phyloP scores from a whole-genome alignment of 2,797 vertebrate species.

The Centroberyx gerrardi region DNA sequence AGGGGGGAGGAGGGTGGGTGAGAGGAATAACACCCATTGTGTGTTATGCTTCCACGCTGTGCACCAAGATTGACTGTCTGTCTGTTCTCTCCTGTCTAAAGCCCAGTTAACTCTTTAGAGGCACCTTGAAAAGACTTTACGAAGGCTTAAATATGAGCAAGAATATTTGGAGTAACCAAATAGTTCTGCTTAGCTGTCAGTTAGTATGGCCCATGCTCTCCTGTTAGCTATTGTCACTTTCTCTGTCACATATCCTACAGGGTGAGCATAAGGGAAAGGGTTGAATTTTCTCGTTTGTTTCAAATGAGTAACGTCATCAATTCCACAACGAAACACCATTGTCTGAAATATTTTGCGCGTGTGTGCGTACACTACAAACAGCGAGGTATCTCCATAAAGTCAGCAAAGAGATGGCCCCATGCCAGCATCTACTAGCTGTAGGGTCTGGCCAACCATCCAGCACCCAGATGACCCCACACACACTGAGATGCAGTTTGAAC shows the following conservation, averaged over 20 bases:
- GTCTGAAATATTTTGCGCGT: not conserved
- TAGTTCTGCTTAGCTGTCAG: conserved; percentile 9
- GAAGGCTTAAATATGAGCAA: conserved; percentile 31
- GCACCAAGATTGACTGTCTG: conserved; percentile 55
- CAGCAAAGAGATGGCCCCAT: conserved; percentile 44
- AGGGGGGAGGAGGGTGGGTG: conserved; percentile 54
- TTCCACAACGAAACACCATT: not conserved
- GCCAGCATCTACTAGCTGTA: conserved; percentile 49
- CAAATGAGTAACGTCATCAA: not conserved
- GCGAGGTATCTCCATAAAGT: conserved; percentile 24
- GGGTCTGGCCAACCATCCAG: conserved; percentile 42
- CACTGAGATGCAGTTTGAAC: conserved; percentile 25
- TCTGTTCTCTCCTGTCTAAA: conserved; percentile 55
- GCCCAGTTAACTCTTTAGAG: conserved; percentile 60
- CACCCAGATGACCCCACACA: conserved; percentile 53
- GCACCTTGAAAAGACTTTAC: conserved; percentile 38
- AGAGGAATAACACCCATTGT: conserved; percentile 78
- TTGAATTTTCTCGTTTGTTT: not conserved
- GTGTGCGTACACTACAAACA: conserved; percentile 7
- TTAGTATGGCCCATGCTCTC: conserved; percentile 9
- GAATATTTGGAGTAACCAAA: not conserved
- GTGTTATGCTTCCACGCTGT: conserved; percentile 69
- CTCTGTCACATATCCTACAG: not conserved
- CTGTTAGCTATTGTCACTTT: conserved; percentile 7
- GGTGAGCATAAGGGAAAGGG: not conserved